Evolutionary conservation across 2,113 vertebrate genomes (phyloP), one percentile per base, ranked within the genome.

Genomic region (Origma solitaria): DNA sequence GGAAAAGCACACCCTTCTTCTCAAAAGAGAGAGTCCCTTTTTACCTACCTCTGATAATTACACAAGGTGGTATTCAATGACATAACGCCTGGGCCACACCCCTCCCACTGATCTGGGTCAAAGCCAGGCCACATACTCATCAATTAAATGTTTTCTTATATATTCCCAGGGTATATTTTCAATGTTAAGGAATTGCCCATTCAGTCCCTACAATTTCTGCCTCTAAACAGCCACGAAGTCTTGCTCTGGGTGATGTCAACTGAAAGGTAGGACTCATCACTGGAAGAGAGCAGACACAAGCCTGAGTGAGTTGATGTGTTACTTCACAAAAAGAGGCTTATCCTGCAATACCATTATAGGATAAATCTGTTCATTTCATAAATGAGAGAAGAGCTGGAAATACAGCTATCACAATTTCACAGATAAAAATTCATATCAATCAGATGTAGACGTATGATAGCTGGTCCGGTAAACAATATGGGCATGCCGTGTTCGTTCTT

Each of bases 171-270:
- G 14, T 70, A 28, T 4, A 49, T 80, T 85, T 95, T 92, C 64
- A 70, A 15, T 57, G 58, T 15, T 47, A 49, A 88, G 23, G 60
- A 92, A 86, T 61, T 37, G 80, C 23, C 60, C 66, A 23, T 61
- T 84, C 37, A 42, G 4, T 9, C 62, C 35, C 27, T 88, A 24
- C 27, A 76, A 56, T 17, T 85, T 88, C 94, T 91, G 82, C 51
- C 76, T 94, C 65, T 90, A 94, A 93, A 91, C 57, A 95, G 35
- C 66, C 73, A 79, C 20, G 40, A 92, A 90, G 27, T 68, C 17
- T 31, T 86, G 86, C 80, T 82, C 38, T n/a, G 45, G 7, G 0
- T 23, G 15, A 72, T 10, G 38, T 49, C 47, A 68, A 20, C 31
- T 4, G 4, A 82, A 80, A 86, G 7, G 31, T 13, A 68, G 37